Evolutionary conservation across 2,113 vertebrate genomes (phyloP), one percentile per base, ranked within the genome.

Genomic region (Pollachius pollachius): DNA sequence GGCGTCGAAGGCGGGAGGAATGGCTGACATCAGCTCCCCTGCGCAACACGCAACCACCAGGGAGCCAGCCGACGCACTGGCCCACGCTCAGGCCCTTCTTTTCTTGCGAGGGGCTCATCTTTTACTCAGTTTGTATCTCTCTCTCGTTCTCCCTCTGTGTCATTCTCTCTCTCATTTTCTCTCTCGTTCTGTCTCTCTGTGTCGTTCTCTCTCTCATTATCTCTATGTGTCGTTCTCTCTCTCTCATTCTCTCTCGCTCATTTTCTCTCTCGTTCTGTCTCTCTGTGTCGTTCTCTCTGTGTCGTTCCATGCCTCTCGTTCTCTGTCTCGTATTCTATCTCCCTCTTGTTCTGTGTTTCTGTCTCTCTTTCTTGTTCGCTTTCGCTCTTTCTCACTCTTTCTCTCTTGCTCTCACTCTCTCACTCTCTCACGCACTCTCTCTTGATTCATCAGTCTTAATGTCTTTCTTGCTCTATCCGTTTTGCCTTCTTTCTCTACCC

Each of bases 211-310:
- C 15, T 18, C 48, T 23, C 18, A 6, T 13, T 54, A 19, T 54
- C 1, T 66, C 64, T 59, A 1, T 59, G 7, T 13, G 3, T 59
- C 64, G 21, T 13, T 86, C 80, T 81, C 77, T 80, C 68, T 25
- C 65, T 7, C 81, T 83, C 34, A 1, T 62, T 30, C 56, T 16
- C 52, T 16, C 52, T 23, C 23, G 21, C 21, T 23, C 23, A 2
- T 23, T 23, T 2, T 23, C 23, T 23, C 23, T 23, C 23, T 23
- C 1, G 1, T 23, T 23, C 23, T 23, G 1, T 23, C 23, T 23
- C 23, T 23, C 23, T 23, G 21, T 23, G 21, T 23, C 21, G 21
- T 1, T 18, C 48, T 23, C 18, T 21, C 5, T 54, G 18, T 54
- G 4, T 66, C 64, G 13, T 8, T 61, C 11, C 3, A 23, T 61